Conservation (phyloP, 2,797 vertebrate genomes). For the Microchirus variegatus region DNA sequence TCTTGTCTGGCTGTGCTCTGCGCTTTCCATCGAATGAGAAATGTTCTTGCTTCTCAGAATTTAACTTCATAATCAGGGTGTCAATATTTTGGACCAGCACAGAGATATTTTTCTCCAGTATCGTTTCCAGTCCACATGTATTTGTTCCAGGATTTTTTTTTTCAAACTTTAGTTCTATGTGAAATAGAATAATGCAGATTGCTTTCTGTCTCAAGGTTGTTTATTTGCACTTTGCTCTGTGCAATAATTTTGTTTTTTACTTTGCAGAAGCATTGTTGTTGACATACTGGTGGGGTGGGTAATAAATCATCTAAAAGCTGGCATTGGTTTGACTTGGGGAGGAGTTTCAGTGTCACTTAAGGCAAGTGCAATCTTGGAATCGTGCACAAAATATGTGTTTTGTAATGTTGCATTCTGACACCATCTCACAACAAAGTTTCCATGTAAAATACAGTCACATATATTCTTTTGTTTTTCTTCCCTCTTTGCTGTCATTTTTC, state of each 20-base stretch:
- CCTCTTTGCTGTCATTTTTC: neutral
- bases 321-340: conserved; percentile 17
- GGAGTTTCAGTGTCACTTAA: conserved; percentile 13
- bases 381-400: conserved; percentile 7
- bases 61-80: conserved; percentile 5
- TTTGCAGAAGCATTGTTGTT: neutral
- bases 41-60: neutral
- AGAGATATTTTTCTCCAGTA: neutral
- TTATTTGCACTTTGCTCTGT: neutral
- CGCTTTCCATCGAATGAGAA: conserved; percentile 6
- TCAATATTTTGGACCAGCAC: conserved; percentile 1
- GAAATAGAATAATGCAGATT: neutral
- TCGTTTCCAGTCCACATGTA: too few species aligned
- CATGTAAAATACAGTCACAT: conserved; percentile 4
- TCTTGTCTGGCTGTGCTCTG: conserved; percentile 22
- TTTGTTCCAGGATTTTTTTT: too few species aligned
- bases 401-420: conserved; percentile 26
- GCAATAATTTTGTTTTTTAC: neutral
- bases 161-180: neutral
- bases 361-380: conserved; percentile 16
- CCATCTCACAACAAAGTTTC: conserved; percentile 23
- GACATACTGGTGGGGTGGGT: neutral
- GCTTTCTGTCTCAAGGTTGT: neutral
- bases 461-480: neutral
- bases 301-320: conserved; percentile 18